Evolutionary conservation across 1,140 invertebrate genomes (phyloP).

Genomic region (Rhagoletis zephyria): DNA sequence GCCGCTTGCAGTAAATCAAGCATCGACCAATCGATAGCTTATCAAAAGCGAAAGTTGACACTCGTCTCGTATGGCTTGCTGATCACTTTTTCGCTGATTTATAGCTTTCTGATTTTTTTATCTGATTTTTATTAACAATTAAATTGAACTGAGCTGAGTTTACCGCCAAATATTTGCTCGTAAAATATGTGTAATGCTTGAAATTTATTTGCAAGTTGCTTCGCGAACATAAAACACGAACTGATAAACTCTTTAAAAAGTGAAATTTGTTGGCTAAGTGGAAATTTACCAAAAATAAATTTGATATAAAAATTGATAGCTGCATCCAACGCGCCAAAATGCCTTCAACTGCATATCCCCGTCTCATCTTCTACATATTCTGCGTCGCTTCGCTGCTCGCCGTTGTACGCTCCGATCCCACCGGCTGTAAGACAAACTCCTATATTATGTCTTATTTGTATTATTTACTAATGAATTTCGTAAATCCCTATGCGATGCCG

Average conservation of each 20-base stretch:
- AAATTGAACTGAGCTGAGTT: conserved; percentile 9
- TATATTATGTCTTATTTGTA: conserved; percentile 72
- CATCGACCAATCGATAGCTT: background rate
- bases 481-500: conserved; percentile 71
- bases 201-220: background rate
- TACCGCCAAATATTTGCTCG: background rate
- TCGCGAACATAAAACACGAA: background rate
- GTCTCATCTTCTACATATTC: conserved; percentile 68
- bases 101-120: background rate
- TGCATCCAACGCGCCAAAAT: conserved; percentile 58
- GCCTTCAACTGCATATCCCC: conserved; percentile 66
- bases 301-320: background rate
- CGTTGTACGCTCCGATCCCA: conserved; percentile 68
- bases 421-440: conserved; percentile 68
- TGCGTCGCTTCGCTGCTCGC: conserved; percentile 68
- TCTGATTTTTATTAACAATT: conserved; percentile 5
- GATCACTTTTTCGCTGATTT: background rate
- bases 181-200: background rate
- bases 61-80: background rate
- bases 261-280: conserved; percentile 23
- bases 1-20: conserved; percentile 6
- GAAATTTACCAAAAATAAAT: background rate
- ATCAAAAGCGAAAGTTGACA: conserved; percentile 49
- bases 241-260: background rate
- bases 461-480: conserved; percentile 69